Conservation (phyloP, 2,888 invertebrate species). For the Himalopsyche japonica region DNA sequence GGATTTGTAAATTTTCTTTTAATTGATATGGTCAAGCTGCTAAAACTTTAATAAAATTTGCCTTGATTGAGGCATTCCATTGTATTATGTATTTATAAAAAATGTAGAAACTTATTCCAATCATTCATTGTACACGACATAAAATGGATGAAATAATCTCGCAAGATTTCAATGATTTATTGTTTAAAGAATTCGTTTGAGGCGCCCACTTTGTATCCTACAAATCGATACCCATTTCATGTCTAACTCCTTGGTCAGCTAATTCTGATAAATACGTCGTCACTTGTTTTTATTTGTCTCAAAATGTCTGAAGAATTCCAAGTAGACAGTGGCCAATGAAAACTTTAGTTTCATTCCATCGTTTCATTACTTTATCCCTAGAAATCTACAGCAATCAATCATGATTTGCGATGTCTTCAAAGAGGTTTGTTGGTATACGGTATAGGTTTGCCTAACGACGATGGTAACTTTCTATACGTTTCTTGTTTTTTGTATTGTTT, state of each 20-base stretch:
- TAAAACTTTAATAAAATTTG: no score
- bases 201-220: neutral
- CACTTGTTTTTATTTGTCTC: neutral
- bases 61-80: no score
- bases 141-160: no score
- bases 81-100: no score
- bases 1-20: no score
- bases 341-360: constrained; percentile 5
- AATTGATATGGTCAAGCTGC: no score
- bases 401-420: constrained; percentile 36
- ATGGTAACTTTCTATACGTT: constrained; percentile 9
- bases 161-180: no score
- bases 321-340: neutral
- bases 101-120: no score
- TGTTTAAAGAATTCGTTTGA: no score
- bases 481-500: neutral
- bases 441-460: constrained; percentile 23
- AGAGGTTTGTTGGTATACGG: constrained; percentile 24
- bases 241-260: neutral
- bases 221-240: neutral
- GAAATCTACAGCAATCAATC: constrained; percentile 37
- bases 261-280: neutral
- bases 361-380: constrained; percentile 37
- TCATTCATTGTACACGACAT: no score
- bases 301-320: neutral